Conservation (phyloP, 2,797 vertebrate genomes). For the Trachops cirrhosus region DNA sequence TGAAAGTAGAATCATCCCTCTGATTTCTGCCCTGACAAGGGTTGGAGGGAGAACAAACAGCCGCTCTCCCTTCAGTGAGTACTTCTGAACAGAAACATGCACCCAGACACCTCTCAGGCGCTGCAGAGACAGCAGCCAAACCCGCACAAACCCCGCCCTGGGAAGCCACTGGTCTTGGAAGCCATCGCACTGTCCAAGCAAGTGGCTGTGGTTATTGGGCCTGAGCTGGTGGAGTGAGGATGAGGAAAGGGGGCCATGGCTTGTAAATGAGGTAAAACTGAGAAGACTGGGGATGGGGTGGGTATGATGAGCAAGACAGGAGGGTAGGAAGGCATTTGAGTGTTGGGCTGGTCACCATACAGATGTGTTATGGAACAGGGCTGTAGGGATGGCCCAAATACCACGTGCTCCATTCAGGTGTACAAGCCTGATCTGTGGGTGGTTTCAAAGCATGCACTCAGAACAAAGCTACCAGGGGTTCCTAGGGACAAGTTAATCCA, state of each 20-base stretch:
- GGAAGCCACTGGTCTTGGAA: background rate
- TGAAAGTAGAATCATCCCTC: background rate
- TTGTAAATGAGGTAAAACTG: background rate
- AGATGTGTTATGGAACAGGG: background rate
- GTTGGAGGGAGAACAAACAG: background rate
- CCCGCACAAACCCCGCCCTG: background rate
- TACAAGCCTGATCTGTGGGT: background rate
- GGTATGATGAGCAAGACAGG: background rate
- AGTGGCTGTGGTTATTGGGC: background rate
- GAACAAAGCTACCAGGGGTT: background rate
- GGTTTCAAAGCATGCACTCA: background rate
- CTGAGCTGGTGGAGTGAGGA: background rate
- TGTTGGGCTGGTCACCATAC: background rate
- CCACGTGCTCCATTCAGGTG: fast-evolving
- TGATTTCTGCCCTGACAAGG: background rate
- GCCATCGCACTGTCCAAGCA: background rate
- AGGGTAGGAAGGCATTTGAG: background rate
- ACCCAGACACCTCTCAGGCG: background rate
- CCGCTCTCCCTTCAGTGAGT: too few species aligned
- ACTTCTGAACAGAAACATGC: background rate
- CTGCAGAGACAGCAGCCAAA: background rate
- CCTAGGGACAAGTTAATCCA: background rate
- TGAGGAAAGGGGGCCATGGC: background rate
- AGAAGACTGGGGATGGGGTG: background rate
- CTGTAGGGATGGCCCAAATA: background rate